phyloP scores from a whole-genome alignment of 2,113 vertebrate genomes.

The Trogon melanurus region DNA sequence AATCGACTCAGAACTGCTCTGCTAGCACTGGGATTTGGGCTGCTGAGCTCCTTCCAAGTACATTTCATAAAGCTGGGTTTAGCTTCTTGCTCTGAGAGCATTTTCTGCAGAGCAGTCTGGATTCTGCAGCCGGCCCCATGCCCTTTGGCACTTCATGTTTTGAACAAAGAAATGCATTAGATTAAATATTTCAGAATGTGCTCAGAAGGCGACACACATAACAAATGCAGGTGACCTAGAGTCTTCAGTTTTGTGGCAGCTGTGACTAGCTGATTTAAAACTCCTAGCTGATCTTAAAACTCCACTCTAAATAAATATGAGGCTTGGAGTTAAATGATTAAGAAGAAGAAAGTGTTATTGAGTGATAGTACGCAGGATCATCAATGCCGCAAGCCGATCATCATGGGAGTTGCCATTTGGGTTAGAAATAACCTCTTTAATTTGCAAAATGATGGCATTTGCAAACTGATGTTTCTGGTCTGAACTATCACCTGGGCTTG shows the following conservation, averaged over 20 bases:
- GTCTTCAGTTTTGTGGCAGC: background rate
- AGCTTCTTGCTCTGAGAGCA: background rate
- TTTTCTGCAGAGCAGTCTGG: background rate
- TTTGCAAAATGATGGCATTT: background rate
- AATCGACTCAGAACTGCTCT: slow-evolving; percentile 8
- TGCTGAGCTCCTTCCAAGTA: slow-evolving; percentile 30
- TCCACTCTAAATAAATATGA: background rate
- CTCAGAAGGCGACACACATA: background rate
- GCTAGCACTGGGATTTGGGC: slow-evolving; percentile 39
- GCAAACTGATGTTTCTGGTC: background rate
- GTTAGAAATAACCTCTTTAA: background rate
- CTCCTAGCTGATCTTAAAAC: background rate
- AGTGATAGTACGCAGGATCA: background rate
- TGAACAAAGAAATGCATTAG: background rate
- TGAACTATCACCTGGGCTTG: background rate
- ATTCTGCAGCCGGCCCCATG: background rate
- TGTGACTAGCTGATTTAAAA: background rate
- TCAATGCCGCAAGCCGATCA: background rate
- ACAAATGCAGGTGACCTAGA: background rate
- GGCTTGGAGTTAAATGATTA: background rate
- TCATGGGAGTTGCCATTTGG: background rate
- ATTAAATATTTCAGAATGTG: background rate
- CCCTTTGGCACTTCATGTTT: background rate
- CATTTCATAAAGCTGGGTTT: slow-evolving; percentile 9
- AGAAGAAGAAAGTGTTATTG: background rate